Percentiles rank a stretch among this genome's conserved stretches.
These are phyloP conservation scores for Zosterops lateralis DNA, from an alignment of 2,113 vertebrate genomes.

Conservation along the genomic window DNA sequence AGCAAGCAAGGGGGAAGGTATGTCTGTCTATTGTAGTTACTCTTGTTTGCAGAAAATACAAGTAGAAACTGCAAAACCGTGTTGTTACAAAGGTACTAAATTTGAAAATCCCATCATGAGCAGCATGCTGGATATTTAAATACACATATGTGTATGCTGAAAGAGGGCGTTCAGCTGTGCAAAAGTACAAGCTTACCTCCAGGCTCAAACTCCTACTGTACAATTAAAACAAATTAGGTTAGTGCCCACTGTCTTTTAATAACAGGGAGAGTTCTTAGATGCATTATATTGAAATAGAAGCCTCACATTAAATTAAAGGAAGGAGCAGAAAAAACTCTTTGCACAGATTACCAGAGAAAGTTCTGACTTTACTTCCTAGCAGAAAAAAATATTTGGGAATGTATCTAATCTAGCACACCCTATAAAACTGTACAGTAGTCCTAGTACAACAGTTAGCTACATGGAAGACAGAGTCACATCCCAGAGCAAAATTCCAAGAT, in stretches of 20 bases:
- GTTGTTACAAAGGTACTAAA: background rate
- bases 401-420: slow-evolving; percentile 31
- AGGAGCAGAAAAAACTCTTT: background rate
- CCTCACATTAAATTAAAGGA: background rate
- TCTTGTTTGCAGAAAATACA: background rate
- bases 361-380: background rate
- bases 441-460: background rate
- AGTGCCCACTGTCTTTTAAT: background rate
- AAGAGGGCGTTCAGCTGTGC: background rate
- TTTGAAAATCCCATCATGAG: background rate
- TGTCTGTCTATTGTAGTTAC: background rate
- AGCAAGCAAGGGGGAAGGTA: background rate
- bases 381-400: background rate
- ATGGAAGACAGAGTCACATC: background rate
- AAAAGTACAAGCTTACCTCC: slow-evolving; percentile 16
- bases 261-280: background rate
- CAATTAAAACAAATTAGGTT: background rate
- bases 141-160: background rate
- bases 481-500: background rate
- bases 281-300: background rate
- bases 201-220: background rate
- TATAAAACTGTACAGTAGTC: slow-evolving; percentile 33
- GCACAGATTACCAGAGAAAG: background rate
- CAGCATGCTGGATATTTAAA: background rate
- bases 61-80: background rate